phyloP scores from a whole-genome alignment of 2,797 vertebrate genomes.

The Microcaecilia unicolor region DNA sequence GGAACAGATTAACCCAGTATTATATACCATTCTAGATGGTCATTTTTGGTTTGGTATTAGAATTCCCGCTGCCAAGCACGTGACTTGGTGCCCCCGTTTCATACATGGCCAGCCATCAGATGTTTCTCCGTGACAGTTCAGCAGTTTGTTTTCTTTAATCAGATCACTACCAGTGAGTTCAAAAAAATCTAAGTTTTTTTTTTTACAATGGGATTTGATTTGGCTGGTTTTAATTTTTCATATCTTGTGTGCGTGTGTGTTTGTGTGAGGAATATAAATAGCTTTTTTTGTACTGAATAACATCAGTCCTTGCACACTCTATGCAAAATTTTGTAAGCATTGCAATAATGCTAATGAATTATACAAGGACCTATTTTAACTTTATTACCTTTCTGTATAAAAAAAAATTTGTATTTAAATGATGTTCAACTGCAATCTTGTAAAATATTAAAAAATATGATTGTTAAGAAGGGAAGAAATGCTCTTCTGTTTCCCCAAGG shows the following conservation, averaged over 20 bases:
- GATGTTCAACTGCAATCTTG: conserved; percentile 80
- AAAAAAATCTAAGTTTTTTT: too few relatives aligned
- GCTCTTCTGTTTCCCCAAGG: conserved; percentile 33
- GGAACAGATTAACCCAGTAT: too few relatives aligned
- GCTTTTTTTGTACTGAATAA: conserved; percentile 43
- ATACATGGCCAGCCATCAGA: too few relatives aligned
- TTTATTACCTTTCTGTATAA: conserved; percentile 86
- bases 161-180: conserved; percentile 23
- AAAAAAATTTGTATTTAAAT: conserved; percentile 84
- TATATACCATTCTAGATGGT: too few relatives aligned
- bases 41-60: too few relatives aligned
- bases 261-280: conserved; percentile 5
- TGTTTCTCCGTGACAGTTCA: conserved; percentile 20
- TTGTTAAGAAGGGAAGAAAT: conserved; percentile 65
- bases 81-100: too few relatives aligned
- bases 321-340: conserved; percentile 85
- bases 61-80: too few relatives aligned
- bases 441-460: conserved; percentile 85
- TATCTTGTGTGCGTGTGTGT: not conserved
- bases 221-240: conserved; percentile 32
- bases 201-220: conserved; percentile 25
- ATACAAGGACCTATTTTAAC: conserved; percentile 80
- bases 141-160: conserved; percentile 23
- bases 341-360: conserved; percentile 78
- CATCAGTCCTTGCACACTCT: conserved; percentile 79